A percentile compares a stretch with the other conserved stretches of the same genome.
phyloP scores from a whole-genome alignment of 2,888 invertebrate genomes.

The Dolichopus griseipennis region DNA sequence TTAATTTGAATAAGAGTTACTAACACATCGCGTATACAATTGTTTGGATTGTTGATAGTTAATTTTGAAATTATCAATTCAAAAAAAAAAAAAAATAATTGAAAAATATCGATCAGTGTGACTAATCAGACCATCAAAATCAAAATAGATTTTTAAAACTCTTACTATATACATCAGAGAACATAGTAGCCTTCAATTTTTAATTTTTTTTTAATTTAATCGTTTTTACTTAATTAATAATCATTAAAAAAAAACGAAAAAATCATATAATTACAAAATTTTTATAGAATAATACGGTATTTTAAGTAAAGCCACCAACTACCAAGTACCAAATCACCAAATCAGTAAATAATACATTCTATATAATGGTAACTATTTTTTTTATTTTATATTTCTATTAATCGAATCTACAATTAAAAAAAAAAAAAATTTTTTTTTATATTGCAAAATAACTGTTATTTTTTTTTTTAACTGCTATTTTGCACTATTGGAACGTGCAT shows the following conservation, averaged over 20 bases:
- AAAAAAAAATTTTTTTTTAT: neutral
- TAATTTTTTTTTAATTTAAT: neutral
- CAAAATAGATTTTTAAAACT: neutral
- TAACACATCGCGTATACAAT: neutral
- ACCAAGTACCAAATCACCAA: too few relatives aligned
- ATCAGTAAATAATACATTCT: too few relatives aligned
- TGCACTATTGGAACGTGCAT: slow-evolving; percentile 1
- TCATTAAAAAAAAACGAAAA: neutral
- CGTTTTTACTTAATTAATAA: neutral
- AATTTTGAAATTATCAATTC: neutral
- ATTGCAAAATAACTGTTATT: neutral
- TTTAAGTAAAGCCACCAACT: neutral
- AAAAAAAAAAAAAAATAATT: too few relatives aligned
- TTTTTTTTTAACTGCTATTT: neutral
- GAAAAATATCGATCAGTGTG: slow-evolving; percentile 2
- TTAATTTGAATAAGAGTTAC: neutral
- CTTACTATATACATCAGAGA: neutral
- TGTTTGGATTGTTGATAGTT: neutral
- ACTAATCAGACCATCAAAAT: neutral
- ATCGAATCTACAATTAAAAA: neutral
- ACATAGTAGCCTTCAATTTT: neutral
- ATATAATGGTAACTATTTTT: too few relatives aligned
- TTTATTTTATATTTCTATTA: neutral
- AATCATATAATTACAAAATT: neutral
- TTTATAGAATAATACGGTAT: neutral